Base-by-base conservation (phyloP, 2,888 invertebrate species). In the Teinopalpus imperialis region DNA sequence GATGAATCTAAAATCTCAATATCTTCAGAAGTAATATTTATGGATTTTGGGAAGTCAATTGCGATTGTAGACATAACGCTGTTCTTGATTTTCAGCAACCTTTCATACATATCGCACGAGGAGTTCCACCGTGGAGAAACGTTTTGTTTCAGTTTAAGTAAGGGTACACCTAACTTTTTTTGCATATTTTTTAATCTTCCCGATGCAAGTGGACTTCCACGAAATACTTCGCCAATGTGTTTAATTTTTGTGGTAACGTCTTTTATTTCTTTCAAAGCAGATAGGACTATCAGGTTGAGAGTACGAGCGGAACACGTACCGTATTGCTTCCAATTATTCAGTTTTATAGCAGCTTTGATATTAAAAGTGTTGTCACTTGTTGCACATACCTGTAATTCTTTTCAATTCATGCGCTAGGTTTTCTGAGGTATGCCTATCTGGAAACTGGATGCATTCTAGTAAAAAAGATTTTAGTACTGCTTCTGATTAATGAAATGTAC, bases 71-170 rank as follows among this genome's bases (percentile, higher is more conserved):
- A 39, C 0, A 55, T 58, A 2, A 59, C 26, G 0, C 54, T 49
- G 12, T 59, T 51, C 35, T 60, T 63, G 1, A 54, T 9, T 32
- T 6, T 32, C 3, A 53, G 5, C 1, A 59, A 3, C 3, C 57
- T 18, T 1, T 21, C 8, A 0, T 59, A 16, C 61, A 58, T n/a
- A n/a, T n/a, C n/a, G 14, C 51, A 62, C 0, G 53, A 53, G 1
- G 57, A 62, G 30, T 60, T 58, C 62, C 62, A 57, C 2, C 59
- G 21, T 1, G 57, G 56, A 0, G 23, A 4, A 1, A 54, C 52
- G 20, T 61, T 56, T 37, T 62, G 60, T 30, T 63, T 63, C 0
- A 63, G 23, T 49, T 61, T 63, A 1, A 59, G 18, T 7, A 23
- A 16, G 1, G 48, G 12, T 0, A 52, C 12, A 18, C 45, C 20